Evolutionary conservation across 2,888 invertebrate species (phyloP).

Genomic region (Athalia cordata): DNA sequence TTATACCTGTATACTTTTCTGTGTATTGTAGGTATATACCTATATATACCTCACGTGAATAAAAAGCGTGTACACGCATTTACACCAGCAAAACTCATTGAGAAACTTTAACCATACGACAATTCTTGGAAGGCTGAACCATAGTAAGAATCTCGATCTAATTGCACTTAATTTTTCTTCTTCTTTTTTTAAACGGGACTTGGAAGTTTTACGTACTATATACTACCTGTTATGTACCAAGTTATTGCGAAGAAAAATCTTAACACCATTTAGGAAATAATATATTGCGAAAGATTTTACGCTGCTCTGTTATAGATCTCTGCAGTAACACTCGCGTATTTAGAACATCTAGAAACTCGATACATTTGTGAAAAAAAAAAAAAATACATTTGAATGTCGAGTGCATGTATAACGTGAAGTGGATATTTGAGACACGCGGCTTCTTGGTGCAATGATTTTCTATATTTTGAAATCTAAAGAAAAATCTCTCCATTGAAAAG

Average conservation of each 20-base stretch:
- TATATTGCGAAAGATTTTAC: not conserved
- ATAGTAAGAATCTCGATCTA: slow-evolving; percentile 10
- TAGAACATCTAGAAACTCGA: not conserved
- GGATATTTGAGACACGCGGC: no score
- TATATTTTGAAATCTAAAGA: not conserved
- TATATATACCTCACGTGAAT: not conserved
- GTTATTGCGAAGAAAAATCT: not conserved
- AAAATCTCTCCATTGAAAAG: not conserved
- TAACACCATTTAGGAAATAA: not conserved
- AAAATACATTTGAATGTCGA: not conserved
- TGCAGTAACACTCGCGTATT: not conserved
- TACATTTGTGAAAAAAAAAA: not conserved
- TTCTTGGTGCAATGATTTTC: no score
- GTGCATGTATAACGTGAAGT: no score
- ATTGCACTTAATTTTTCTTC: not conserved
- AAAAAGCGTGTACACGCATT: not conserved
- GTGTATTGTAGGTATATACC: not conserved
- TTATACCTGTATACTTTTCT: not conserved
- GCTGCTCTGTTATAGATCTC: not conserved
- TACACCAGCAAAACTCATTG: slow-evolving; percentile 30
- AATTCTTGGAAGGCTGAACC: slow-evolving; percentile 27
- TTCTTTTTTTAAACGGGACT: not conserved
- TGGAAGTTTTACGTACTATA: not conserved
- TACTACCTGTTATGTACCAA: not conserved
- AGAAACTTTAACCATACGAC: not conserved